A percentile compares a stretch with the other conserved stretches of the same genome.
These are phyloP conservation scores for Apamea anceps DNA, from an alignment of 2,888 invertebrate species.

Conservation along the genomic window DNA sequence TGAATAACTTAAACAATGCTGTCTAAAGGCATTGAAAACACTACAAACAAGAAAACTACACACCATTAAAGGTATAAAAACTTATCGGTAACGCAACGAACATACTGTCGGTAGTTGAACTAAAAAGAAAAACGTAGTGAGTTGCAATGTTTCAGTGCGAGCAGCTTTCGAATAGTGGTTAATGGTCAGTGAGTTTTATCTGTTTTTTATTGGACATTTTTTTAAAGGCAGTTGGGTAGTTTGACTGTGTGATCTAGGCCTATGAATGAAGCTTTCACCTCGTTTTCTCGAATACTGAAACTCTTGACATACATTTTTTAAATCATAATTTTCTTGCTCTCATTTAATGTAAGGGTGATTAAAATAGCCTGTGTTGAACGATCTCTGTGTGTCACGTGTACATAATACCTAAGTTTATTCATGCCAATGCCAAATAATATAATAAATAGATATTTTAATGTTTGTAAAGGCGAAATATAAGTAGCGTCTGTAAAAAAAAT, in stretches of 20 bases:
- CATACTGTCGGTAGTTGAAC: conserved; percentile 15
- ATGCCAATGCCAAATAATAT: too few relatives aligned
- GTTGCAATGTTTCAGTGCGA: conserved; percentile 17
- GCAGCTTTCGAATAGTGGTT: conserved; percentile 30
- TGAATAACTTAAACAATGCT: neutral
- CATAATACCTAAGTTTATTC: too few relatives aligned
- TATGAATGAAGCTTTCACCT: neutral
- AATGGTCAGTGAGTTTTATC: conserved; percentile 8
- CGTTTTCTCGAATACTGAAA: neutral
- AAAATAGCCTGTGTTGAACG: too few relatives aligned
- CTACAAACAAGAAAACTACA: neutral
- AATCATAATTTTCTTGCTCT: neutral
- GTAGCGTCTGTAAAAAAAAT: too few relatives aligned
- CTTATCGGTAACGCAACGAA: conserved; percentile 15
- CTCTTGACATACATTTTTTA: neutral
- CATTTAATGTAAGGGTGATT: neutral
- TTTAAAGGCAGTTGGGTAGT: conserved; percentile 17
- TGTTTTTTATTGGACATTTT: conserved; percentile 36
- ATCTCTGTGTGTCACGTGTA: too few relatives aligned
- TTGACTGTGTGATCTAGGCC: neutral
- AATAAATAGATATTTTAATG: too few relatives aligned
- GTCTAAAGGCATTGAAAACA: neutral
- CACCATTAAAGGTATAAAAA: neutral
- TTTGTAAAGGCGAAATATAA: too few relatives aligned
- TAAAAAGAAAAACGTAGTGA: conserved; percentile 35